Conservation (phyloP, 2,888 invertebrate species). For the Lumbricus terrestris region DNA sequence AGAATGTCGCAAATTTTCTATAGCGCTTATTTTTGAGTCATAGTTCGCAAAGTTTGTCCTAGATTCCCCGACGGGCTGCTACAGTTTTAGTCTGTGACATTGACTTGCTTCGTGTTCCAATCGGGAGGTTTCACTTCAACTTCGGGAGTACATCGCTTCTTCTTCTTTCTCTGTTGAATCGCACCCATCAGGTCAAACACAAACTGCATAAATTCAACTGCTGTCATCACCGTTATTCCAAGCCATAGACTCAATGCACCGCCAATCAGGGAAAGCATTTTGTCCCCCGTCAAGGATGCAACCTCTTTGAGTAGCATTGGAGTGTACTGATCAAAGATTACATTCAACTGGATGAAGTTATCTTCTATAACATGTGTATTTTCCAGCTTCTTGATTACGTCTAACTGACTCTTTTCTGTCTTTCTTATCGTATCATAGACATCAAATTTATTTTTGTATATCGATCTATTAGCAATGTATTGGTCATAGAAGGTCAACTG, state of each 20-base stretch:
- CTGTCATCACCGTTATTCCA: conserved; percentile 25
- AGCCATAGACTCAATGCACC: conserved; percentile 26
- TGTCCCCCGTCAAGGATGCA: background rate
- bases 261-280: conserved; percentile 17
- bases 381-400: background rate
- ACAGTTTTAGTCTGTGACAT: background rate
- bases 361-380: background rate
- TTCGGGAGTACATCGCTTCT: background rate
- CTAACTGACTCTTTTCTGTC: background rate
- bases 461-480: background rate
- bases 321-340: conserved; percentile 13
- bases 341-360: conserved; percentile 23
- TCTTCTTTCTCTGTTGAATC: background rate
- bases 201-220: conserved; percentile 19
- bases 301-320: conserved; percentile 11
- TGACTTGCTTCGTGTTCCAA: background rate
- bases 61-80: too few species aligned
- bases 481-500: conserved; percentile 22
- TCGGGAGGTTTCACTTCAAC: background rate
- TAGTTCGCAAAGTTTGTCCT: too few species aligned
- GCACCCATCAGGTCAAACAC: conserved; percentile 4
- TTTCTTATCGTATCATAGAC: background rate
- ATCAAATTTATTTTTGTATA: background rate
- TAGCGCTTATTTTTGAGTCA: too few species aligned
- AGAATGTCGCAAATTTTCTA: background rate